Evolutionary conservation across 2,113 vertebrate genomes (phyloP), one percentile per base, ranked within the genome.

Genomic region (Leucoraja erinaceus): DNA sequence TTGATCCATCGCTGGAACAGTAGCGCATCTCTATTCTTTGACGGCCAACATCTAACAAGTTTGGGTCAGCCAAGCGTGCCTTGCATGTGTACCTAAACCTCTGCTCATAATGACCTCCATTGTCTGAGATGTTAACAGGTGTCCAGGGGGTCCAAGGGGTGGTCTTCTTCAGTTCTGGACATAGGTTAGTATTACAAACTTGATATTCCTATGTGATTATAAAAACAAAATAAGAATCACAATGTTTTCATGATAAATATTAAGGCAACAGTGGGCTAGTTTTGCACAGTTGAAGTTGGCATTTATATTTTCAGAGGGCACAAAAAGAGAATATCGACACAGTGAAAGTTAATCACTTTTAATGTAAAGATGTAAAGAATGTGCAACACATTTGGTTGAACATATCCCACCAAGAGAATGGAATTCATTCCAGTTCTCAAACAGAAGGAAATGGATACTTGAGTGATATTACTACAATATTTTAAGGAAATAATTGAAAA

Each of bases 91-190:
- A 99, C 7, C 98, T 96, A 95, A 99, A 99, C 0, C 98, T 96
- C 90, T 99, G 98, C 94, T 99, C 98, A 0, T 99, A 99, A 95
- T 99, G 98, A 3, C 98, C 98, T 0, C 98, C 98, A 0, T 98
- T 99, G 96, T 99, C 98, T 0, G 98, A 99, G 94, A 99, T 99
- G 95, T 99, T 99, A 94, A 99, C 98, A 0, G 98, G 98, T 0
- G 97, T 98, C 98, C 98, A 99, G 0, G 98, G 98, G 0, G 98
- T 99, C 98, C 98, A 99, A 0, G 98, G 98, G 0, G 98, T 99
- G 31, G 98, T 99, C 96, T 99, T 99, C 95, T 99, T 99, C 93
- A 99, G 94, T 94, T 99, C 98, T 0, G 98, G 98, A 93, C 98
- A 99, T 0, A 97, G 95, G 0, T 97, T 96, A 54, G 97, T 97